phyloP scores from a whole-genome alignment of 30 jellyfish, hydroid and myxozoan species.

The Chrysaora quinquecirrha region DNA sequence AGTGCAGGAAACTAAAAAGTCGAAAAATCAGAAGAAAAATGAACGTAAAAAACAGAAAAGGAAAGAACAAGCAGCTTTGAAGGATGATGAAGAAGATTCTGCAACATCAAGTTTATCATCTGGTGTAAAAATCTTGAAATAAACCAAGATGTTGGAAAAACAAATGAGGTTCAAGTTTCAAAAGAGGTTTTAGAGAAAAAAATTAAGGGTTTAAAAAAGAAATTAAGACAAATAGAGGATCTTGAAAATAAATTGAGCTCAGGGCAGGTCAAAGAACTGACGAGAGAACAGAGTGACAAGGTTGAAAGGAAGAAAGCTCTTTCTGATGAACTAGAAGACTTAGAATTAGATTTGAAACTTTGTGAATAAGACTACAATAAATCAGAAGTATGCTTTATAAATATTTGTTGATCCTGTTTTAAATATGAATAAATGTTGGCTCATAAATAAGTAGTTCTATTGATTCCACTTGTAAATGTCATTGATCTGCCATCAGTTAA shows the following conservation, averaged over 20 bases:
- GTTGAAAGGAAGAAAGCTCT: slow-evolving; percentile 61
- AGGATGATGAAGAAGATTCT: slow-evolving; percentile 3
- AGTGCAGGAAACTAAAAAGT: slow-evolving; percentile 46
- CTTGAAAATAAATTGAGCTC: slow-evolving; percentile 59
- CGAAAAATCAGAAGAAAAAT: slow-evolving; percentile 91
- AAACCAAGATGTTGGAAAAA: neutral
- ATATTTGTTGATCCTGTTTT: too few relatives aligned
- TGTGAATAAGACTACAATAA: slow-evolving; percentile 39
- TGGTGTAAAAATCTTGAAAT: slow-evolving; percentile 1
- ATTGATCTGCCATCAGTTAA: slow-evolving; percentile 40
- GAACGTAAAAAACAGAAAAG: slow-evolving; percentile 83
- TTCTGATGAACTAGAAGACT: slow-evolving; percentile 82
- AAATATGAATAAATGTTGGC: too few relatives aligned
- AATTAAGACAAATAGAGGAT: slow-evolving; percentile 88
- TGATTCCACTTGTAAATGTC: slow-evolving; percentile 51
- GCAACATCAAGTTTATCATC: neutral
- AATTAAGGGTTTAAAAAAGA: slow-evolving; percentile 76
- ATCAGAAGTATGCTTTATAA: too few relatives aligned
- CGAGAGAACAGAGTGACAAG: slow-evolving; percentile 84
- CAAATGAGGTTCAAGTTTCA: neutral
- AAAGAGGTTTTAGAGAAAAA: slow-evolving; percentile 58
- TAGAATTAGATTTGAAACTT: slow-evolving; percentile 67
- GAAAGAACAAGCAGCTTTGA: slow-evolving; percentile 41
- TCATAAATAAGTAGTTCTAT: slow-evolving; percentile 3
- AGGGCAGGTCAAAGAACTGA: slow-evolving; percentile 78